Evolutionary conservation across 2,888 invertebrate genomes (phyloP), one percentile per base, ranked within the genome.

Genomic region (Heliconius ethilla): DNA sequence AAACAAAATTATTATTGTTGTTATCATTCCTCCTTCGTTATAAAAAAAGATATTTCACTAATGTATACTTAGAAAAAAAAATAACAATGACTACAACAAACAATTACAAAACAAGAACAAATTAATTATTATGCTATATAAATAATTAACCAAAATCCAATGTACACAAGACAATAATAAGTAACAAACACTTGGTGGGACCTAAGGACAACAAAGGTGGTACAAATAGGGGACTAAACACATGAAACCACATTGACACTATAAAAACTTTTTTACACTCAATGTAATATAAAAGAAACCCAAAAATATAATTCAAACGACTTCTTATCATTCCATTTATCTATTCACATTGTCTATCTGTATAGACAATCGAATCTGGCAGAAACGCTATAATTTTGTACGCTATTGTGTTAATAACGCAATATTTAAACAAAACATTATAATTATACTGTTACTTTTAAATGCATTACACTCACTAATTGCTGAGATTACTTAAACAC

Each of bases 201-300:
- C 88, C 89, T 90, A 91, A 83, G 81, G 86, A 89, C 85, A 87
- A 45, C 74, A 89, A 88, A 86, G 86, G 91, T 91, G 90, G 88
- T 86, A 90, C 87, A 87, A 87, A 83, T 79, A 84, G 81, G 80
- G 84, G 79, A 81, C 83, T 81, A 82, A 82, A 82, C 81, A 70
- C 72, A 74, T 70, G 59, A 73, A 82, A 83, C 82, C 83, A 81
- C 83, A 79, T 75, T 79, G 82, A 89, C 84, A 89, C 85, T 78
- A 63, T 37, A 51, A 51, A 51, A 62, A n/a, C n/a, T n/a, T 10
- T n/a, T 51, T 45, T 51, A 51, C 10, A 33, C 22, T 10, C 22
- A 33, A 33, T 27, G 9, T 25, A 25, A 45, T 25, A 3, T 59
- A 59, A 62, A 62, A 62, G 10, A 29, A 62, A 62, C 9, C n/a